Percentiles rank a stretch among this genome's conserved stretches.
phyloP scores from a whole-genome alignment of 2,888 invertebrate genomes.

The Thalpophila matura region DNA sequence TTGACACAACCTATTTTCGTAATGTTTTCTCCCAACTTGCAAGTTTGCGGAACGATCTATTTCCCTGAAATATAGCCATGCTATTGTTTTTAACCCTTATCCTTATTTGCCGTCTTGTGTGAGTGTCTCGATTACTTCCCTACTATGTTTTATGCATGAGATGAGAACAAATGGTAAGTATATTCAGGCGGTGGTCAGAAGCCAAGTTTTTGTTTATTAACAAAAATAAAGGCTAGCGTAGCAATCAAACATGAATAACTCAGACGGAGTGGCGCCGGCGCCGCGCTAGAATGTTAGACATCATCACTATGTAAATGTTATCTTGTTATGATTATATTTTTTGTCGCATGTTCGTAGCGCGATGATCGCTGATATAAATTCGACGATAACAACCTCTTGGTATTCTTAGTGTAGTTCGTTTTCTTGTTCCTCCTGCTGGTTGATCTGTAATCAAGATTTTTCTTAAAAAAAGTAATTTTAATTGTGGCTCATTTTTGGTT shows the following conservation, averaged over 20 bases:
- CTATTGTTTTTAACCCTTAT: conserved; percentile 61
- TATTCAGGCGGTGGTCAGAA: conserved; percentile 66
- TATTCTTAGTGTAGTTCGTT: neutral
- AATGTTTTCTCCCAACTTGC: conserved; percentile 25
- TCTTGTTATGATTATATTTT: conserved; percentile 55
- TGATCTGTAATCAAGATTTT: no score
- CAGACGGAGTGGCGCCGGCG: conserved; percentile 59
- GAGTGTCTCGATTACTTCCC: conserved; percentile 59
- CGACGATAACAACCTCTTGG: conserved; percentile 5
- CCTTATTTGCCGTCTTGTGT: conserved; percentile 59
- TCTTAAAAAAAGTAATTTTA: no score
- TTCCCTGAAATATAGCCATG: conserved; percentile 54
- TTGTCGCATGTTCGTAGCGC: conserved; percentile 40
- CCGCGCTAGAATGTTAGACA: conserved; percentile 43
- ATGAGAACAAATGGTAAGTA: conserved; percentile 65
- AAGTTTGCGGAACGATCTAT: conserved; percentile 43
- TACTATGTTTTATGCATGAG: conserved; percentile 78
- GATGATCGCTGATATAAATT: conserved; percentile 38
- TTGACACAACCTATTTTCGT: conserved; percentile 43
- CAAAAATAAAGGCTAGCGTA: conserved; percentile 60
- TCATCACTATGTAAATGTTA: conserved; percentile 60
- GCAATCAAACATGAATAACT: conserved; percentile 62
- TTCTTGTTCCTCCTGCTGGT: neutral
- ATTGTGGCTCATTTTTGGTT: no score
- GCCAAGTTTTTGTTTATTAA: conserved; percentile 58